These are phyloP conservation scores for Phalacrocorax brasilianus DNA, from an alignment of 2,113 vertebrate genomes.

Conservation along the genomic window DNA sequence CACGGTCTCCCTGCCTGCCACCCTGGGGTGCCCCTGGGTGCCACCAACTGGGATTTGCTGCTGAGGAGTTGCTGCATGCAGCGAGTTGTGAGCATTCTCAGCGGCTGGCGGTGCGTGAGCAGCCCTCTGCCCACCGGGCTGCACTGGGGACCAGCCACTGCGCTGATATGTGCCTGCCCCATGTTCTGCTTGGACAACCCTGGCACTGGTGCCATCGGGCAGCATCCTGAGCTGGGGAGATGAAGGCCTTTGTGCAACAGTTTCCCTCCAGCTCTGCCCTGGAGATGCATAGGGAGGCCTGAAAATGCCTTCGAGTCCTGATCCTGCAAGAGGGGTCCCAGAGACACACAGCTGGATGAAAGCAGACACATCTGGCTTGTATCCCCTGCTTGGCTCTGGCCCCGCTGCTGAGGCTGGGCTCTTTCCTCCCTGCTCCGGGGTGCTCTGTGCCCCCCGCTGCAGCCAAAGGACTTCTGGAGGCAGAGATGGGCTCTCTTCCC, in stretches of 20 bases:
- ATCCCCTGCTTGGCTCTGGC: not conserved
- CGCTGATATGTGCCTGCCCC: accelerated
- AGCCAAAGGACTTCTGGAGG: not conserved
- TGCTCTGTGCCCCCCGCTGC: not conserved
- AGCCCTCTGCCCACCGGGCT: not conserved
- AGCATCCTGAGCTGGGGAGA: not conserved
- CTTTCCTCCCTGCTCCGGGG: not conserved
- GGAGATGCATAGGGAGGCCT: not conserved
- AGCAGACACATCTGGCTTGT: not conserved
- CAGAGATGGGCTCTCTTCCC: not conserved
- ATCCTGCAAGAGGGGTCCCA: not conserved
- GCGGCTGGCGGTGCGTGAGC: accelerated
- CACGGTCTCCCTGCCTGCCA: not conserved
- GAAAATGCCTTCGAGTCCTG: not conserved
- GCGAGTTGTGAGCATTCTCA: not conserved
- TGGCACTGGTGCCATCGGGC: not conserved
- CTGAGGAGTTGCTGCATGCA: not conserved
- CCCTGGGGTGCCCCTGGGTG: not conserved
- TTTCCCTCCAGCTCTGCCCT: not conserved
- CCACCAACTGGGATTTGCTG: not conserved
- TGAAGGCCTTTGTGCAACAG: not conserved
- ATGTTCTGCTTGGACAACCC: accelerated
- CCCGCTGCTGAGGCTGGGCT: not conserved
- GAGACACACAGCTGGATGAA: not conserved
- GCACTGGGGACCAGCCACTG: accelerated